A percentile compares a stretch with the other conserved stretches of the same genome.
These are phyloP conservation scores for Carterocephalus palaemon DNA, from an alignment of 2,888 invertebrate species.

Conservation along the genomic window DNA sequence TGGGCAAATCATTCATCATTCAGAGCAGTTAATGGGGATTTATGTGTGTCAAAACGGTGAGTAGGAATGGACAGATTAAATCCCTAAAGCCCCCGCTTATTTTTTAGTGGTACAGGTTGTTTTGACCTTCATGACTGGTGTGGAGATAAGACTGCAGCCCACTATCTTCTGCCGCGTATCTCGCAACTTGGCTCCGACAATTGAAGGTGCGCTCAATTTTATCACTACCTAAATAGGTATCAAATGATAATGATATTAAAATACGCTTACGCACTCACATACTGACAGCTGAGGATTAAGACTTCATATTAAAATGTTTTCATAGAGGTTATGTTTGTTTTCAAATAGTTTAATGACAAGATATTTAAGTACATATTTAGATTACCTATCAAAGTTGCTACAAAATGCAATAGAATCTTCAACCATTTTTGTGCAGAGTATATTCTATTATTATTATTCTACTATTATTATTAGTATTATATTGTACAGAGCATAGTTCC, in stretches of 20 bases:
- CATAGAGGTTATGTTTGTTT: conserved; percentile 33
- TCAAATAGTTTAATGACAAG: no score
- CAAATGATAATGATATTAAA: conserved; percentile 72
- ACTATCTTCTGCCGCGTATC: conserved; percentile 53
- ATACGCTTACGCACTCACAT: conserved; percentile 60
- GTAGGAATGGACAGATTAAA: conserved; percentile 14
- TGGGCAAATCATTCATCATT: conserved; percentile 17
- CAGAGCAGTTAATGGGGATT: conserved; percentile 6
- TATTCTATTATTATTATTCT: no score
- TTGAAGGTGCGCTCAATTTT: conserved; percentile 63
- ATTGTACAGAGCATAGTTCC: no score
- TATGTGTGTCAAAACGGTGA: conserved; percentile 16
- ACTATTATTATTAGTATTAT: no score
- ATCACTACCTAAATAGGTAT: conserved; percentile 59
- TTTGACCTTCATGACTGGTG: conserved; percentile 55
- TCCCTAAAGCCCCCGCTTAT: conserved; percentile 20
- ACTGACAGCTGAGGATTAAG: conserved; percentile 56
- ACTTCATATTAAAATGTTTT: conserved; percentile 32
- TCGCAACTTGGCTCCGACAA: conserved; percentile 53
- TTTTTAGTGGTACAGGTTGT: conserved; percentile 33
- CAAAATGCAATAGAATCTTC: no score
- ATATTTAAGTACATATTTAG: not conserved
- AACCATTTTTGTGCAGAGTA: no score
- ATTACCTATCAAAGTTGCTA: no score
- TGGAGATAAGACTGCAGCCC: conserved; percentile 61